Evolutionary conservation across 2,797 vertebrate species (phyloP).

Genomic region (Lerista edwardsae): DNA sequence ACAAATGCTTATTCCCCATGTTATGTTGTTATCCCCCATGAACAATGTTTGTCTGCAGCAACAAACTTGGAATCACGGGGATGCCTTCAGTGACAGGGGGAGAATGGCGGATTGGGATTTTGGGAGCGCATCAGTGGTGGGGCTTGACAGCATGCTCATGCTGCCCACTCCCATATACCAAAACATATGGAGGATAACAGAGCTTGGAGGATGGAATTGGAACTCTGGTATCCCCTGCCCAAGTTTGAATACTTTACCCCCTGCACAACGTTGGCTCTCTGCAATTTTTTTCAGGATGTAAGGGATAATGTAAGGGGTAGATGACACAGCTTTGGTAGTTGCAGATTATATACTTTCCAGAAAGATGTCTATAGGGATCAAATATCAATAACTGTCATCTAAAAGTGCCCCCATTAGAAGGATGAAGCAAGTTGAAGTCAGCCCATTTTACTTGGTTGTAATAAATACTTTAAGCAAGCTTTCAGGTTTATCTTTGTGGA

Average conservation of each 20-base stretch:
- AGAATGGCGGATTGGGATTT: no score
- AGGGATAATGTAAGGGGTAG: constrained; percentile 70
- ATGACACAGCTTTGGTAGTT: constrained; percentile 66
- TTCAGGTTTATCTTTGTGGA: background rate
- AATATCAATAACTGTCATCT: constrained; percentile 62
- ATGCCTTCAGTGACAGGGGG: no score
- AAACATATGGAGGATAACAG: no score
- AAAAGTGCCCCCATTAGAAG: constrained; percentile 50
- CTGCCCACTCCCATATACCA: no score
- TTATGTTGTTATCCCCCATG: no score
- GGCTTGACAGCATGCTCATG: no score
- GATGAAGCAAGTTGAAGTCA: background rate
- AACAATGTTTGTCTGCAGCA: no score
- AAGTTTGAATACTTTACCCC: constrained; percentile 18
- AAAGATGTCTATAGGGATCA: constrained; percentile 62
- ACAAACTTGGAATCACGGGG: no score
- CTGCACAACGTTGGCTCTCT: background rate
- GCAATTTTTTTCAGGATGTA: constrained; percentile 62
- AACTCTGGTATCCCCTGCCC: background rate
- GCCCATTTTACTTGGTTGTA: background rate
- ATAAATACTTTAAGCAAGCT: background rate
- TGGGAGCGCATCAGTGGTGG: no score
- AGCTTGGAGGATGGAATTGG: background rate
- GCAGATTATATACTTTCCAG: constrained; percentile 66
- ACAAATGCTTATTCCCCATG: no score